phyloP scores from a whole-genome alignment of 2,113 vertebrate species.

The Mustela nigripes region DNA sequence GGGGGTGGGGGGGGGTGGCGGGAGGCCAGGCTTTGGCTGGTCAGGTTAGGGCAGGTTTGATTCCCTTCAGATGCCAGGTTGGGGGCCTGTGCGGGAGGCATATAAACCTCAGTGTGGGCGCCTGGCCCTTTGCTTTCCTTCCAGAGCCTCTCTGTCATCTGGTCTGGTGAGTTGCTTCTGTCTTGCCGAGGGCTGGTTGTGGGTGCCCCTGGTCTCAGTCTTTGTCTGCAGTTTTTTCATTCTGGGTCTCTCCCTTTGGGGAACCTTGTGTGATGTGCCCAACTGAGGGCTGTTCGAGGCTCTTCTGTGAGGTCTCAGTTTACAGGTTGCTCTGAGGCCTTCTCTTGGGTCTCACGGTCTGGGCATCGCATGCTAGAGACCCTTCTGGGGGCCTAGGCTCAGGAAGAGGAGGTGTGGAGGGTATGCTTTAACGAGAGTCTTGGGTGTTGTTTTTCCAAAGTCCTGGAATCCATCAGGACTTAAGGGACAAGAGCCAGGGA shows the following conservation, averaged over 20 bases:
- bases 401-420: not conserved
- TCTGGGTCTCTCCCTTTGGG: not conserved
- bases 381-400: not conserved
- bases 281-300: not conserved
- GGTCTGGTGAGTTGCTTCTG: conserved; percentile 61
- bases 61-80: not conserved
- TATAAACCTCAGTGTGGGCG: conserved; percentile 32
- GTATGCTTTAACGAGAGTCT: not conserved
- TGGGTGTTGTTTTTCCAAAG: not conserved
- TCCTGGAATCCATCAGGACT: not conserved
- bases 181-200: not conserved
- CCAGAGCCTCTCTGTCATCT: not conserved
- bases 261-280: not conserved
- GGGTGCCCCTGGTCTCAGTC: not conserved
- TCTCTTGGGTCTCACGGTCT: not conserved
- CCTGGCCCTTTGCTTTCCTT: not conserved
- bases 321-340: not conserved
- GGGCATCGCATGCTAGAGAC: not conserved
- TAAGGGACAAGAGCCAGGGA: not conserved
- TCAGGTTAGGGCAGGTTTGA: conserved; percentile 63
- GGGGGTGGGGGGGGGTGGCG: not conserved
- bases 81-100: not conserved
- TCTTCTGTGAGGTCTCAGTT: not conserved
- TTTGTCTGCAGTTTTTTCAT: not conserved
- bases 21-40: not conserved